phyloP scores from a whole-genome alignment of 2,797 vertebrate species.

The Salmo trutta region DNA sequence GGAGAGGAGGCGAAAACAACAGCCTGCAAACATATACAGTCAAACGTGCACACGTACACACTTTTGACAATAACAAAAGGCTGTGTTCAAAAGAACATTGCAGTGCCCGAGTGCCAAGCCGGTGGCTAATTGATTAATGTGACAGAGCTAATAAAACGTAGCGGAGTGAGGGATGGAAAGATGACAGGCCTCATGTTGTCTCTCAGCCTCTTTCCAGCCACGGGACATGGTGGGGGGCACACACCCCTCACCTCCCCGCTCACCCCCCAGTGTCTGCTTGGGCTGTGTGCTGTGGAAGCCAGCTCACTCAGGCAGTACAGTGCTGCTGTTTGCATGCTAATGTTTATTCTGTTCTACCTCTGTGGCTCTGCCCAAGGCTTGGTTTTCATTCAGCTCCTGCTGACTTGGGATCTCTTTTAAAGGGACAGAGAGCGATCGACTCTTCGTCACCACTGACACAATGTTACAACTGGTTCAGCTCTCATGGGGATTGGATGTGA shows the following conservation, averaged over 20 bases:
- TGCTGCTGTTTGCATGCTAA: slow-evolving; percentile 69
- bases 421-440: neutral
- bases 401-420: slow-evolving; percentile 35
- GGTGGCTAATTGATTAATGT: slow-evolving; percentile 62
- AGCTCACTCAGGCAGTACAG: neutral
- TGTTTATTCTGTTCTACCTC: slow-evolving; percentile 73
- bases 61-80: slow-evolving; percentile 63
- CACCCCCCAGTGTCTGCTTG: neutral
- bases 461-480: neutral
- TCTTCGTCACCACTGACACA: slow-evolving; percentile 4
- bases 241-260: neutral
- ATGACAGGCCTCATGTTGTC: slow-evolving; percentile 53
- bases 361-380: slow-evolving; percentile 62
- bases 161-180: slow-evolving; percentile 58
- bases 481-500: neutral
- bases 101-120: slow-evolving; percentile 16
- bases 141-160: slow-evolving; percentile 61
- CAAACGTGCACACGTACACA: slow-evolving; percentile 54
- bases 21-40: slow-evolving; percentile 60
- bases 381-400: slow-evolving; percentile 58
- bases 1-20: slow-evolving; percentile 29
- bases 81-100: slow-evolving; percentile 13
- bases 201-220: slow-evolving; percentile 47
- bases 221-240: neutral
- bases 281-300: neutral